phyloP scores from a whole-genome alignment of 2,797 vertebrate species.

The Paguma larvata region DNA sequence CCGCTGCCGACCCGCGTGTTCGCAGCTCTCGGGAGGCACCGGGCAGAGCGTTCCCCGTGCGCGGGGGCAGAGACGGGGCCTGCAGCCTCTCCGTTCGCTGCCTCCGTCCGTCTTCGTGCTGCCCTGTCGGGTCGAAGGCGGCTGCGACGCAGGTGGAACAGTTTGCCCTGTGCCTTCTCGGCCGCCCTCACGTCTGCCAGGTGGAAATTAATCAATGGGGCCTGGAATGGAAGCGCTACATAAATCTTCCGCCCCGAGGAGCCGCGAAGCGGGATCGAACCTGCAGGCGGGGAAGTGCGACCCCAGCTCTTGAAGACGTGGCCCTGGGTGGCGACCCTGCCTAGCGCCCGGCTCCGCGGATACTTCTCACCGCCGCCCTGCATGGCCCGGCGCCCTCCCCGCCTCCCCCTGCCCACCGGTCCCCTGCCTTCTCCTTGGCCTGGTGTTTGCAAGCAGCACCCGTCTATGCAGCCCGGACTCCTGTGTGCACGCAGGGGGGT shows the following conservation, averaged over 20 bases:
- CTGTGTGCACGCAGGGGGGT: too few species aligned
- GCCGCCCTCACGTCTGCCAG: accelerated
- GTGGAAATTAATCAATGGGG: not conserved
- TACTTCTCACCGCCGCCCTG: accelerated
- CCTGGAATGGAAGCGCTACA: accelerated
- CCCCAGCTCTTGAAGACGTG: not conserved
- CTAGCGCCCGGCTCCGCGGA: accelerated
- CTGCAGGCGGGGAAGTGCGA: not conserved
- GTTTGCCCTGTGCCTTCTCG: accelerated
- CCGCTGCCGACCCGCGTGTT: accelerated
- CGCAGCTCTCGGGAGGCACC: accelerated
- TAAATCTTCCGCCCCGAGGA: accelerated
- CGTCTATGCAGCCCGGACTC: not conserved
- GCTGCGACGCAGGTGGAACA: accelerated
- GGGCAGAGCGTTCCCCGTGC: not conserved
- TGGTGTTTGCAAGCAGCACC: accelerated
- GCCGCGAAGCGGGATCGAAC: accelerated
- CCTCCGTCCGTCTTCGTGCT: not conserved
- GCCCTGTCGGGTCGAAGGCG: accelerated
- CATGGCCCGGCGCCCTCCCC: accelerated
- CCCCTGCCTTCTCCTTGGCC: not conserved
- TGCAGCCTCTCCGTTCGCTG: accelerated
- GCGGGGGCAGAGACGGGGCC: accelerated
- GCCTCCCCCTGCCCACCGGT: too few species aligned
- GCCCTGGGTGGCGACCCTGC: not conserved